phyloP scores from a whole-genome alignment of 2,113 vertebrate species.

The rabbit (Oryctolagus cuniculus) region DNA sequence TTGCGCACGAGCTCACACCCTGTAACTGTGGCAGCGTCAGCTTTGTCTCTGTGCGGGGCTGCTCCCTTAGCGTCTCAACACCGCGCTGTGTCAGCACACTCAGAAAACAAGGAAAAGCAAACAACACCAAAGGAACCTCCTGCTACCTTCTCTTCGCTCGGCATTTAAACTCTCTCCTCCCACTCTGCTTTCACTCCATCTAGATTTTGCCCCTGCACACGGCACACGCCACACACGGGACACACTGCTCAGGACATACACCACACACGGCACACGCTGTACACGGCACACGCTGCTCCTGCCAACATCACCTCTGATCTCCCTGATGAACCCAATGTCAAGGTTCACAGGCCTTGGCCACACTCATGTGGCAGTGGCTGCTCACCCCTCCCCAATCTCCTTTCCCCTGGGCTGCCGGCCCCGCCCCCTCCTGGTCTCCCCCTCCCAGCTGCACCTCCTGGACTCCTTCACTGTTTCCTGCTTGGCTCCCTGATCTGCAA shows the following conservation, averaged over 20 bases:
- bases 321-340: neutral
- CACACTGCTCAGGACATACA: too few relatives aligned
- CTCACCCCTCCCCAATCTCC: neutral
- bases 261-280: too few relatives aligned
- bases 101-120: neutral
- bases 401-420: neutral
- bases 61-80: neutral
- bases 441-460: neutral
- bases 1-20: neutral
- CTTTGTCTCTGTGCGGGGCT: neutral
- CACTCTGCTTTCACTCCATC: neutral
- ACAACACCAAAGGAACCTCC: neutral
- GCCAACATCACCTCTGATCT: neutral
- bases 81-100: neutral
- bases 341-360: neutral
- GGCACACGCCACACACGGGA: too few relatives aligned
- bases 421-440: neutral
- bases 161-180: neutral
- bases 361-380: accelerated
- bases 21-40: too few relatives aligned
- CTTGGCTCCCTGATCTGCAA: neutral
- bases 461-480: neutral
- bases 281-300: too few relatives aligned
- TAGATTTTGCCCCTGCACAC: neutral
- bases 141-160: neutral